Conservation (phyloP, 2,113 vertebrate species). For the Oncorhynchus masou region DNA sequence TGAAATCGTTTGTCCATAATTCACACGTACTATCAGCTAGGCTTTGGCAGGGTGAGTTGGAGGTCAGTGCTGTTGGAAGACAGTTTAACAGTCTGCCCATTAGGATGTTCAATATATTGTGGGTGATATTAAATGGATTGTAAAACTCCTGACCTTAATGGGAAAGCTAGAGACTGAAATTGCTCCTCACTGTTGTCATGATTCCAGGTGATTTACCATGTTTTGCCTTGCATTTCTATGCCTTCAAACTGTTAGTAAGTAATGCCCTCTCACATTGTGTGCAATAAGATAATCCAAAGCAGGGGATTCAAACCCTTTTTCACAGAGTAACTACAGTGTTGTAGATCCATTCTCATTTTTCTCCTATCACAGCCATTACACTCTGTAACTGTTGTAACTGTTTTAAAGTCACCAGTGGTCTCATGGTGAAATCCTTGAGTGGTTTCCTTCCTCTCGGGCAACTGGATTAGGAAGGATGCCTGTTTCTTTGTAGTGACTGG, state of each 20-base stretch:
- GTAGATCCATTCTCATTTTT: too few species aligned
- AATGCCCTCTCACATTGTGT: background rate
- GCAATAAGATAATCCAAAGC: background rate
- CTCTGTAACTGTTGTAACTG: too few species aligned
- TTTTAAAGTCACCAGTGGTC: too few species aligned
- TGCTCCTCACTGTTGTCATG: background rate
- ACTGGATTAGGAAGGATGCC: too few species aligned
- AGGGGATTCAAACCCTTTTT: too few species aligned
- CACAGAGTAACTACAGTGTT: too few species aligned
- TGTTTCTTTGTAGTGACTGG: too few species aligned
- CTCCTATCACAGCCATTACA: too few species aligned
- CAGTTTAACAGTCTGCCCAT: background rate
- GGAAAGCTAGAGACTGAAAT: background rate
- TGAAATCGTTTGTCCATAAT: background rate
- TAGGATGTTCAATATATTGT: background rate
- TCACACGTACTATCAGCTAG: background rate
- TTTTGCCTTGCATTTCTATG: background rate
- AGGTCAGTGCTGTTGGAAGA: background rate
- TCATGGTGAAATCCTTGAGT: too few species aligned
- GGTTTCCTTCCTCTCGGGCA: too few species aligned
- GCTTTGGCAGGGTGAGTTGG: background rate
- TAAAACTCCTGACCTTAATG: background rate
- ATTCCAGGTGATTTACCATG: background rate
- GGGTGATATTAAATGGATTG: background rate
- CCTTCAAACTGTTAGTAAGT: background rate